phyloP scores from a whole-genome alignment of 2,797 vertebrate species.

The Rhinichthys osculus region DNA sequence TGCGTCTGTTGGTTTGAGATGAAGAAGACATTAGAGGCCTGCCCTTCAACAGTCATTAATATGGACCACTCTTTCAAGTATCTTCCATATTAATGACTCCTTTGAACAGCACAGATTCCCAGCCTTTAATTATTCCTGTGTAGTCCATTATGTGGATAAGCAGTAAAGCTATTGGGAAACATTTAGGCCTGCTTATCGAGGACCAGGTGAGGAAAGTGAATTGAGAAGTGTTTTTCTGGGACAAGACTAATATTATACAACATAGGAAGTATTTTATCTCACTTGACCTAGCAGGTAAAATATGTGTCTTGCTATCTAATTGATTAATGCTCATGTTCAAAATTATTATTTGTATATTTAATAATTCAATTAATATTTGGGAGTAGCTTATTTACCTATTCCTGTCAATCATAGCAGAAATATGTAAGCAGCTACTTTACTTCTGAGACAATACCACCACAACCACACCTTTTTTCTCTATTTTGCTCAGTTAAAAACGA shows the following conservation, averaged over 20 bases:
- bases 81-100: conserved; percentile 43
- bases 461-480: not conserved
- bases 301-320: not conserved
- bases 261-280: not conserved
- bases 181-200: conserved; percentile 23
- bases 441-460: not conserved
- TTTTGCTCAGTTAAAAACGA: not conserved
- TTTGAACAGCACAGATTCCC: conserved; percentile 44
- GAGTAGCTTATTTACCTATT: not conserved
- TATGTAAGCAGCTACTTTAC: not conserved
- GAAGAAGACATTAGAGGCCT: conserved; percentile 23
- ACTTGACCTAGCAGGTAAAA: not conserved
- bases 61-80: conserved; percentile 21
- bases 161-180: not conserved
- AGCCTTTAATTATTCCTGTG: conserved; percentile 34
- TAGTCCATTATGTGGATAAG: conserved; percentile 21
- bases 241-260: not conserved
- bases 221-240: not conserved
- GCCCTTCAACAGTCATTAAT: conserved; percentile 16
- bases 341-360: not conserved
- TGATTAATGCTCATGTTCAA: not conserved
- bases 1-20: not conserved
- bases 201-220: conserved; percentile 17
- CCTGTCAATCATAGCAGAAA: not conserved
- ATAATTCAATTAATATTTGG: not conserved